phyloP scores from a whole-genome alignment of 2,797 vertebrate genomes.

The Petrocephalus schoutedeni region DNA sequence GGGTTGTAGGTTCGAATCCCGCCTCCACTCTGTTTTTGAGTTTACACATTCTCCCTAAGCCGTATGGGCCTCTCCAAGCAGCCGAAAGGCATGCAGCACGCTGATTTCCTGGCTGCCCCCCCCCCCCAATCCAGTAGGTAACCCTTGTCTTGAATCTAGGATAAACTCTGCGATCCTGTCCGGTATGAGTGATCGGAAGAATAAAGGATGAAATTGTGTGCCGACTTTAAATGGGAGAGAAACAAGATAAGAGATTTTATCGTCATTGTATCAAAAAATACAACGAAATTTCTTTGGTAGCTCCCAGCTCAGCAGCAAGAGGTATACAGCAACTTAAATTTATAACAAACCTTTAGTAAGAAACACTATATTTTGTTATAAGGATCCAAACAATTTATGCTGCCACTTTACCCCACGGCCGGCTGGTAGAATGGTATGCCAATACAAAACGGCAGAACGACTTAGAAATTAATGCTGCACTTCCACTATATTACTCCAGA shows the following conservation, averaged over 20 bases:
- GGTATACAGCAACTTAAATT: neutral
- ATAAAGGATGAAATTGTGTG: neutral
- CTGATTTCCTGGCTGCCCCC: neutral
- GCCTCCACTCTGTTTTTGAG: neutral
- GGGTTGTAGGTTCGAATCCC: neutral
- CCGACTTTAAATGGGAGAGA: neutral
- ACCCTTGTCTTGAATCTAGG: neutral
- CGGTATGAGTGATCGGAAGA: neutral
- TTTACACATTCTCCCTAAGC: neutral
- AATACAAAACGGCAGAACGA: neutral
- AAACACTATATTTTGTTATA: neutral
- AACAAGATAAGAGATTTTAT: neutral
- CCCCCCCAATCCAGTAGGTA: neutral
- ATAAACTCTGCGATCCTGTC: neutral
- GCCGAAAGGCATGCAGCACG: neutral
- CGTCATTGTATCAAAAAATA: too few species aligned
- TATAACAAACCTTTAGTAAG: neutral
- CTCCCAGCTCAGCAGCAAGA: too few species aligned
- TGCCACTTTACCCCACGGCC: neutral
- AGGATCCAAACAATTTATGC: neutral
- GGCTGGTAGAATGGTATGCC: too few species aligned
- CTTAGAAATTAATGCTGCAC: neutral
- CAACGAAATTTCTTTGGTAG: too few species aligned
- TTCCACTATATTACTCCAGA: slow-evolving; percentile 26
- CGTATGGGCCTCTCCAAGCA: neutral